Percentiles rank a stretch among this genome's conserved stretches.
Conservation (phyloP, 2,888 invertebrate species). For the Macrosiphum euphorbiae region DNA sequence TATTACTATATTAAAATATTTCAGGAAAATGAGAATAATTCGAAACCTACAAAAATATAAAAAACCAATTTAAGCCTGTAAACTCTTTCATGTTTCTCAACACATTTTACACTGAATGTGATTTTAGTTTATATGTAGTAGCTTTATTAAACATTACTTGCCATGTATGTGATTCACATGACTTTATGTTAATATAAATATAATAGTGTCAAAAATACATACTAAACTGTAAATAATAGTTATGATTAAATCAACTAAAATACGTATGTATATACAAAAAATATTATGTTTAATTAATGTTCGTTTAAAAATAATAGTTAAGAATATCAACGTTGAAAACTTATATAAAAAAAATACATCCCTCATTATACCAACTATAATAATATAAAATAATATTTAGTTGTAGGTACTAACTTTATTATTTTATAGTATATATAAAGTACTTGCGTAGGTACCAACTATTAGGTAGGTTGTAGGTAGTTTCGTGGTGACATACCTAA, state of each 20-base stretch:
- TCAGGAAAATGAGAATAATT: neutral
- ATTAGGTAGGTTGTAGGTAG: neutral
- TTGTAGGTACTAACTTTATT: neutral
- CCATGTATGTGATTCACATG: neutral
- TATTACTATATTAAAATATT: neutral
- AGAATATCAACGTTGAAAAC: neutral
- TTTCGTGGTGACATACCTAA: neutral
- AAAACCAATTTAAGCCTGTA: constrained; percentile 27
- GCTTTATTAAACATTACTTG: neutral
- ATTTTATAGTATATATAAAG: neutral
- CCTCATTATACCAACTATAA: neutral
- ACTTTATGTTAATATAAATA: neutral
- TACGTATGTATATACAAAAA: neutral
- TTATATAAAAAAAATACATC: neutral
- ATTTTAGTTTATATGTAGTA: neutral
- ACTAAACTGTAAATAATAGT: neutral
- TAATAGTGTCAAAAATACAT: neutral
- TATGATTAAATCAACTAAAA: neutral
- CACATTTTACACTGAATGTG: neutral
- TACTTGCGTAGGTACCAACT: neutral
- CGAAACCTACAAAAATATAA: neutral
- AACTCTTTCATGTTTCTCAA: neutral
- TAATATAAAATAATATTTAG: neutral
- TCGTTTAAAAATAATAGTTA: neutral
- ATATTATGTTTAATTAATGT: neutral